These are phyloP conservation scores for Triplophysa siluroides DNA, from an alignment of 2,113 vertebrate genomes.

Conservation along the genomic window DNA sequence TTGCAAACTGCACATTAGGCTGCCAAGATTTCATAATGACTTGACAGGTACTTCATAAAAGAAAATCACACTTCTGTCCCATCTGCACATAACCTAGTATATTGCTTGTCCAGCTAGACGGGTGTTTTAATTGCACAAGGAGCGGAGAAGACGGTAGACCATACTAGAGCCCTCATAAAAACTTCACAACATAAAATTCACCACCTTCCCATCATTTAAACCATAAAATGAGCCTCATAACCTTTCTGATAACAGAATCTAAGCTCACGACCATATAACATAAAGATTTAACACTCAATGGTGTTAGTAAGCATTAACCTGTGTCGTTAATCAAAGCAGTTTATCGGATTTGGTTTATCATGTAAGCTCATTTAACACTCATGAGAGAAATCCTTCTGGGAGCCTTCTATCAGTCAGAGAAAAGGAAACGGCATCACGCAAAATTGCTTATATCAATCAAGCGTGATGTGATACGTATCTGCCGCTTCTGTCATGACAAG, in stretches of 20 bases:
- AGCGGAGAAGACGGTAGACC: not conserved
- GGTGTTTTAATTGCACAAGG: not conserved
- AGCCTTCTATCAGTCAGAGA: constrained; percentile 25
- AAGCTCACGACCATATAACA: not conserved
- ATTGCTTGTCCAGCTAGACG: constrained; percentile 4
- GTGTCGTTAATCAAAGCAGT: constrained; percentile 15
- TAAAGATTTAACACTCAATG: constrained; percentile 11
- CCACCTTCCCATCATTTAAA: not conserved
- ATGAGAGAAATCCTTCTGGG: constrained; percentile 12
- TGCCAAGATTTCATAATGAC: constrained; percentile 8
- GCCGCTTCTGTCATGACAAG: constrained; percentile 9
- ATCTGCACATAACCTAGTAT: not conserved
- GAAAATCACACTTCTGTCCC: constrained; percentile 11
- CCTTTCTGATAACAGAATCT: not conserved
- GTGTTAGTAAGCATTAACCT: constrained; percentile 14
- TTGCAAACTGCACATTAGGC: constrained; percentile 7
- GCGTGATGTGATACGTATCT: constrained; percentile 18
- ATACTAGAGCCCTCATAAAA: not conserved
- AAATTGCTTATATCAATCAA: constrained; percentile 40
- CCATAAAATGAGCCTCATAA: not conserved
- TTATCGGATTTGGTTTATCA: constrained; percentile 22
- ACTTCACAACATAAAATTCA: not conserved
- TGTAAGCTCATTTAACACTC: not conserved
- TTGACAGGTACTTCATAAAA: not conserved
- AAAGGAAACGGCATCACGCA: constrained; percentile 8